Base-by-base conservation (phyloP, 1,140 invertebrate species). In the Diorhabda sublineata region DNA sequence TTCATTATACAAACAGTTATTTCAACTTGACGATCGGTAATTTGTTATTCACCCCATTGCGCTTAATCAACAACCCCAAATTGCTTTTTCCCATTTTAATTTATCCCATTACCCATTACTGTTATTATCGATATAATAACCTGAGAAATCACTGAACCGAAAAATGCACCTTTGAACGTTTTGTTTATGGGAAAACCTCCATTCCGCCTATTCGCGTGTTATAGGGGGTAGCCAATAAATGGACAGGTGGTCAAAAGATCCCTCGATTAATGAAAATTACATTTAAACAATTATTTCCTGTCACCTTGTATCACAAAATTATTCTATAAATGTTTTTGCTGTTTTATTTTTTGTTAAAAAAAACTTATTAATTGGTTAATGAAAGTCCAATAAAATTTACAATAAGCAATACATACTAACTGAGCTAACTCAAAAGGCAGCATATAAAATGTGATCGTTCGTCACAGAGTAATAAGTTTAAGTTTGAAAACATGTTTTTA, bases 101-200 rank as follows among this genome's bases (percentile, higher is more conserved):
- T 65, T 47, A 57, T 65, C 52, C 64, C 56, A 58, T 65, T 65
- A 65, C 52, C 64, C 56, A 58, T 65, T 65, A 65, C 45, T 44
- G 43, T 62, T 11, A 62, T 52, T 66, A 70, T 67, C 58, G 59
- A 61, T 58, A 70, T 70, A 70, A 70, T 70, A 66, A 60, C 59
- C 47, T 8, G 57, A 61, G n/a, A 9, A 9, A 8, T 62, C 69
- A 58, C 58, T 70, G 64, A 67, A 66, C 64, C 69, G 64, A 66
- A 58, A 66, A 61, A 70, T 57, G 64, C 69, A 70, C 60, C 69
- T 70, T 70, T 52, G 47, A 63, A 57, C 45, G 52, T 7, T 67
- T 66, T 69, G 66, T 66, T 62, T 64, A 66, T 66, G 63, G n/a
- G 6, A 52, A 52, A 52, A 52, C 61, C 45, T 70, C 52, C 26